Evolutionary conservation across 2,888 invertebrate genomes (phyloP).

Genomic region (Meliscaeva auricollis): DNA sequence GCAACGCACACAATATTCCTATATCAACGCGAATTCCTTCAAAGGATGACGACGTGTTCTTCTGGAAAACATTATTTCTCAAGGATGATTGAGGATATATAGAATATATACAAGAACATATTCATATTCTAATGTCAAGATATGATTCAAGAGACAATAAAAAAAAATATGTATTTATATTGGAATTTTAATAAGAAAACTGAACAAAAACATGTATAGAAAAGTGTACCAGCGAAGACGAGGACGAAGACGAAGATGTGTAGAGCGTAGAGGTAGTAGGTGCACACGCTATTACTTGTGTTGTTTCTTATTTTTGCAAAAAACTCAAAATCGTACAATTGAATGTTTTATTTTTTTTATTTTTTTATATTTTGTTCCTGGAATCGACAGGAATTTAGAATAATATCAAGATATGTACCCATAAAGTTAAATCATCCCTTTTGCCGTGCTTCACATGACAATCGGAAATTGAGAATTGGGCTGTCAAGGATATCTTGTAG

Average conservation of each 20-base stretch:
- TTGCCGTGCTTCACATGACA: constrained; percentile 56
- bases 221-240: not conserved
- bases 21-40: constrained; percentile 39
- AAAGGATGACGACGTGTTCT: constrained; percentile 53
- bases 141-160: constrained; percentile 72
- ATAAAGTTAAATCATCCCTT: constrained; percentile 68
- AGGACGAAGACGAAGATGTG: not conserved
- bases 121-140: constrained; percentile 70
- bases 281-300: constrained; percentile 52
- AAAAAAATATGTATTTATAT: constrained; percentile 69
- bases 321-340: constrained; percentile 64
- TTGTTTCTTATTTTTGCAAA: constrained; percentile 66
- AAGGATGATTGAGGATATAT: constrained; percentile 70
- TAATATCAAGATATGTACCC: constrained; percentile 42
- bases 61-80: constrained; percentile 60
- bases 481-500: constrained; percentile 70
- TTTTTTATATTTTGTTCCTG: constrained; percentile 35
- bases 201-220: constrained; percentile 49
- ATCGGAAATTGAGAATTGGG: constrained; percentile 75
- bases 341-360: constrained; percentile 29
- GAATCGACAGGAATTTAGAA: constrained; percentile 70
- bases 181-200: constrained; percentile 74
- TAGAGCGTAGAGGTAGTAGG: not conserved
- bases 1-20: constrained; percentile 49
- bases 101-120: constrained; percentile 53